phyloP scores from a whole-genome alignment of 2,113 vertebrate species.

The Chaenogobius annularis region DNA sequence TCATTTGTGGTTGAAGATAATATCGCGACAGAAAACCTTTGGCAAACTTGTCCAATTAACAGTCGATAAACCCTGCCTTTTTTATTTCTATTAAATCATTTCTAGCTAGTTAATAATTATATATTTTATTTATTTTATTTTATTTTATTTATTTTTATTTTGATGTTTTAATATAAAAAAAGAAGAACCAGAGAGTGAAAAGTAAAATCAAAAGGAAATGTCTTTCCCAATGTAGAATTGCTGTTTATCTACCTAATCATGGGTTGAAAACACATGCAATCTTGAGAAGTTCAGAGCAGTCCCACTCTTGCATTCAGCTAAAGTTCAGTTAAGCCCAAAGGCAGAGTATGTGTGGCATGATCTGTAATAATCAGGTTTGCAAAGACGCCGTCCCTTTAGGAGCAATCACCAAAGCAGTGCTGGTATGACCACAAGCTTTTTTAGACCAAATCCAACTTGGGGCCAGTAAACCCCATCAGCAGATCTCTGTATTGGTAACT shows the following conservation, averaged over 20 bases:
- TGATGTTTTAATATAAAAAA: too few species aligned
- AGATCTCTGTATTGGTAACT: conserved; percentile 4
- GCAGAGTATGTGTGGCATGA: neutral
- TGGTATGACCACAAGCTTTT: neutral
- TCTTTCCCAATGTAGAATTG: too few species aligned
- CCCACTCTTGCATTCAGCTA: neutral
- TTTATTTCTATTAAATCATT: too few species aligned
- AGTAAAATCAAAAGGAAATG: too few species aligned
- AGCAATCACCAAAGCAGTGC: conserved; percentile 3
- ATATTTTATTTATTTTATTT: too few species aligned
- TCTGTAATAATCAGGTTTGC: conserved; percentile 8
- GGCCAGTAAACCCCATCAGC: conserved; percentile 11
- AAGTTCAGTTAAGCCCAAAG: conserved; percentile 3
- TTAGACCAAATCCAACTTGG: conserved; percentile 1
- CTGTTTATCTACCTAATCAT: neutral
- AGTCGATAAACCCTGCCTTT: too few species aligned
- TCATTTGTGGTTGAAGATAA: too few species aligned
- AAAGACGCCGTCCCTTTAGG: conserved; percentile 42
- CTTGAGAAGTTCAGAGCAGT: neutral
- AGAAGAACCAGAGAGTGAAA: too few species aligned
- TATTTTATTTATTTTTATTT: too few species aligned
- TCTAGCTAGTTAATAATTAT: too few species aligned
- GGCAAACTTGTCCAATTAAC: too few species aligned
- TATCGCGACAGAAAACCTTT: too few species aligned
- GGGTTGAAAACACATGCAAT: neutral